Percentiles rank a stretch among this genome's conserved stretches.
Evolutionary conservation across 2,113 vertebrate species (phyloP).

Genomic region (Ceratotherium simum): DNA sequence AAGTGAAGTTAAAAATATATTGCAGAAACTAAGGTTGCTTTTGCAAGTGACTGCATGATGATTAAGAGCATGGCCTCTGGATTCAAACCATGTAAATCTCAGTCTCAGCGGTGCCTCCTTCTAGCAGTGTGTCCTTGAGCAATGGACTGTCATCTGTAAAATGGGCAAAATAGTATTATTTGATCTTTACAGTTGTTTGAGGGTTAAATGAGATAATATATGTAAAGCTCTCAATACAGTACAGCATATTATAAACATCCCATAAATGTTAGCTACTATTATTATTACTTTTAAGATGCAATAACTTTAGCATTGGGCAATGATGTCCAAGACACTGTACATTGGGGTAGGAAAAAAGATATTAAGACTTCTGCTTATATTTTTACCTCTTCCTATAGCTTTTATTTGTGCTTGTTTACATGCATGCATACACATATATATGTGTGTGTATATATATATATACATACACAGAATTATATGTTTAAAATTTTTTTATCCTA

Average conservation of each 20-base stretch:
- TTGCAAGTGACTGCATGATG: not conserved
- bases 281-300: not conserved
- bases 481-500: not conserved
- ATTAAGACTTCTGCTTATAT: not conserved
- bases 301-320: not conserved
- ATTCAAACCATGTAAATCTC: not conserved
- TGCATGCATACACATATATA: not conserved
- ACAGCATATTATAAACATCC: not conserved
- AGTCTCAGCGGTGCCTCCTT: not conserved
- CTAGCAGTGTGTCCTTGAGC: not conserved
- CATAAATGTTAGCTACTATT: not conserved
- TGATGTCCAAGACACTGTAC: not conserved
- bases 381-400: not conserved
- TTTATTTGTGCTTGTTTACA: not conserved
- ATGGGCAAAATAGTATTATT: not conserved
- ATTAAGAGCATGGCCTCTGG: not conserved
- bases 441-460: too few relatives aligned
- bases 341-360: not conserved
- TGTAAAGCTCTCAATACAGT: not conserved
- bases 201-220: not conserved
- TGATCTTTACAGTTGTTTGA: not conserved
- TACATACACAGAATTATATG: not conserved
- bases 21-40: not conserved
- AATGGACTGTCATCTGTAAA: not conserved
- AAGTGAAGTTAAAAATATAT: not conserved